Percentiles rank a stretch among this genome's conserved stretches.
Evolutionary conservation across 2,113 vertebrate species (phyloP).

Genomic region (Neolamprologus modestus): DNA sequence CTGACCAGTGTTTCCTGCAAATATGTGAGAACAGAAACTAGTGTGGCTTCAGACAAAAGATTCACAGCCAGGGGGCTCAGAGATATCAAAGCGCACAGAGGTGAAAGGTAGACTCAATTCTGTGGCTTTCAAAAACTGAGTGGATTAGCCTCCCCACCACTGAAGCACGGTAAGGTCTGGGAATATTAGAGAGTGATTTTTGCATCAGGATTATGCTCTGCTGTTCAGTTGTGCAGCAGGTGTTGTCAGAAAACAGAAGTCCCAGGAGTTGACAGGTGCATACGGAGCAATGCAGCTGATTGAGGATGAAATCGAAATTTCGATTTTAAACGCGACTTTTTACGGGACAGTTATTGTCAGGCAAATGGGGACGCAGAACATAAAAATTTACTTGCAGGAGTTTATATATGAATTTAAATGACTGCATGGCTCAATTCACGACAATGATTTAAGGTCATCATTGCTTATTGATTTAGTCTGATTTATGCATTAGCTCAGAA

Average conservation of each 20-base stretch:
- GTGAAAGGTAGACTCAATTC: background rate
- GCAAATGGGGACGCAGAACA: background rate
- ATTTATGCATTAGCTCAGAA: background rate
- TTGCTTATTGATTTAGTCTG: background rate
- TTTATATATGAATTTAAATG: slow-evolving; percentile 32
- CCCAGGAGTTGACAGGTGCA: slow-evolving; percentile 1
- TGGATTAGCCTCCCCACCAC: slow-evolving; percentile 4
- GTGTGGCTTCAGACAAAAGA: background rate
- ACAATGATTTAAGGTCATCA: background rate
- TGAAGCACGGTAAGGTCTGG: background rate
- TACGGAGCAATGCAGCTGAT: background rate
- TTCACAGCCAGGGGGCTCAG: background rate
- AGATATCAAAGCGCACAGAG: slow-evolving; percentile 4
- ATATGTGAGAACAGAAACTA: background rate
- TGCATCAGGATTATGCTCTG: background rate
- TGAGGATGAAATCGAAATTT: slow-evolving; percentile 38
- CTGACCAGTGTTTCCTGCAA: slow-evolving; percentile 7
- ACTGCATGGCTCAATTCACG: background rate
- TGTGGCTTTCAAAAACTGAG: background rate
- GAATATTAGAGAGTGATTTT: background rate
- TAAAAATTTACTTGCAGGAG: slow-evolving; percentile 8
- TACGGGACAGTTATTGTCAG: background rate
- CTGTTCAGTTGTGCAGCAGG: background rate
- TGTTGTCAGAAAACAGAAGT: slow-evolving; percentile 7
- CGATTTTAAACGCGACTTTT: slow-evolving; percentile 27